phyloP scores from a whole-genome alignment of 2,797 vertebrate genomes.

The Acropternis orthonyx region DNA sequence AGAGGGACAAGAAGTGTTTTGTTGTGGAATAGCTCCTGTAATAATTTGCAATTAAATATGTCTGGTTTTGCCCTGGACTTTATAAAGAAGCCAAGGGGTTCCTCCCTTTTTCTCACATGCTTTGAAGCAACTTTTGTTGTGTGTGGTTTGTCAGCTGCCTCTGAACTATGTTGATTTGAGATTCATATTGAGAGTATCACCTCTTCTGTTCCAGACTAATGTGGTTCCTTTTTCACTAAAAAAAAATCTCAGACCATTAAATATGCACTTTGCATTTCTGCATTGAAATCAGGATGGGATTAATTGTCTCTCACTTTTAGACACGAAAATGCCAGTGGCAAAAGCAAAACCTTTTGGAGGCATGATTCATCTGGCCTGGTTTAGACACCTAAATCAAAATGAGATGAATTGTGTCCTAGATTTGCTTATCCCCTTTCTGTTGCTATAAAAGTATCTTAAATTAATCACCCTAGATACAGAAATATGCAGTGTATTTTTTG shows the following conservation, averaged over 20 bases:
- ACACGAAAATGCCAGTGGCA: not conserved
- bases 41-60: not conserved
- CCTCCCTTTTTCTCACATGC: not conserved
- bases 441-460: not conserved
- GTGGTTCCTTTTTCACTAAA: not conserved
- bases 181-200: not conserved
- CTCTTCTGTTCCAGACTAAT: not conserved
- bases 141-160: not conserved
- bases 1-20: not conserved
- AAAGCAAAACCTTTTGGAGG: not conserved
- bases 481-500: not conserved
- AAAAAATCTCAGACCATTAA: not conserved
- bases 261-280: not conserved
- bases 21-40: not conserved
- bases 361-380: not conserved
- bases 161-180: not conserved
- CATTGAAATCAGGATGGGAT: not conserved
- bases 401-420: not conserved
- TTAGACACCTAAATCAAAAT: not conserved
- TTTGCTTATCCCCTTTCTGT: not conserved
- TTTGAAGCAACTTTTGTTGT: not conserved
- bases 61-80: not conserved
- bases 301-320: not conserved
- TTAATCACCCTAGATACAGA: not conserved
- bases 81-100: not conserved